These are phyloP conservation scores for Isichthys henryi DNA, from an alignment of 2,113 vertebrate genomes.

Conservation along the genomic window DNA sequence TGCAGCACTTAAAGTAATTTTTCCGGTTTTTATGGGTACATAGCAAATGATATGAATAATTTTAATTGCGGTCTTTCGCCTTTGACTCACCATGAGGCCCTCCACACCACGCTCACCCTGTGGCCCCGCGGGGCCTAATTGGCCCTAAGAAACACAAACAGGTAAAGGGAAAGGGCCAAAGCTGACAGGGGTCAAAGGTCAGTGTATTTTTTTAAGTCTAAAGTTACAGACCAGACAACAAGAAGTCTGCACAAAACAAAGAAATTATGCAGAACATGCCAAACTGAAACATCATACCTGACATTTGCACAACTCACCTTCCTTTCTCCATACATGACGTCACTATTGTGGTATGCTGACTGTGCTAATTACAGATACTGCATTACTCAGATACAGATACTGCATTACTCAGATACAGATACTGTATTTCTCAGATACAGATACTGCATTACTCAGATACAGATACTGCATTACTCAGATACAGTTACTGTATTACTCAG, in stretches of 20 bases:
- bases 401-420: background rate
- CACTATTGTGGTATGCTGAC: background rate
- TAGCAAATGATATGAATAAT: background rate
- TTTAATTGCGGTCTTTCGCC: background rate
- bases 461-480: background rate
- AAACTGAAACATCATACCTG: background rate
- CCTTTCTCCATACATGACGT: background rate
- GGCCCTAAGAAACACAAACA: constrained; percentile 51
- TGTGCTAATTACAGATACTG: background rate
- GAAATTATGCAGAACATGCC: background rate
- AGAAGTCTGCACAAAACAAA: background rate
- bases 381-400: background rate
- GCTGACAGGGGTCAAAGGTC: background rate
- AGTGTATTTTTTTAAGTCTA: background rate
- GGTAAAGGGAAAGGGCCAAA: background rate
- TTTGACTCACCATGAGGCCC: constrained; percentile 59
- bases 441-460: background rate
- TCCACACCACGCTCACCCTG: constrained; percentile 60
- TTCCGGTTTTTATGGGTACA: background rate
- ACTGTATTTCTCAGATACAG: background rate
- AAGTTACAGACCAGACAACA: background rate
- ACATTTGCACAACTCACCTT: background rate
- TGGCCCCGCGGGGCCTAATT: constrained; percentile 44
- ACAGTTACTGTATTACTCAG: background rate
- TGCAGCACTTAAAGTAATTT: background rate